Evolutionary conservation across 2,113 vertebrate genomes (phyloP).

Genomic region (Myotis lucifugus): DNA sequence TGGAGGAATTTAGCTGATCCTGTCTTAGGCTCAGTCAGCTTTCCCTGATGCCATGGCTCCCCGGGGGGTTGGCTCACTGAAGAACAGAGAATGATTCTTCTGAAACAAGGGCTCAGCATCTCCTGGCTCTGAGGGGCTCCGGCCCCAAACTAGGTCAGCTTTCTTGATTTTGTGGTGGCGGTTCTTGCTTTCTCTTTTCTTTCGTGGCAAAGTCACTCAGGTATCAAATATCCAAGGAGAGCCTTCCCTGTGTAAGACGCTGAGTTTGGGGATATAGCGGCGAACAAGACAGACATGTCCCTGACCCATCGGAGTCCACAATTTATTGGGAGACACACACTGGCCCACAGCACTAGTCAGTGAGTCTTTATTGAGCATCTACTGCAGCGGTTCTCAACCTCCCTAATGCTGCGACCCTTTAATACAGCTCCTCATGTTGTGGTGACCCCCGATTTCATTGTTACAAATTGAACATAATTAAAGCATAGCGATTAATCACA

Average conservation of each 20-base stretch:
- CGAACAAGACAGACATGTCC: neutral
- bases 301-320: neutral
- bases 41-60: neutral
- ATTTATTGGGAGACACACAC: neutral
- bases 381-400: too few relatives aligned
- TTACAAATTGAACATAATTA: too few relatives aligned
- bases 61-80: neutral
- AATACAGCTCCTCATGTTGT: too few relatives aligned
- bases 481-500: too few relatives aligned
- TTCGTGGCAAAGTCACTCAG: neutral
- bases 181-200: neutral
- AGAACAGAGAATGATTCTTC: neutral
- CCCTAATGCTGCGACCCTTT: too few relatives aligned
- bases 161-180: neutral
- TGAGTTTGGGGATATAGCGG: neutral
- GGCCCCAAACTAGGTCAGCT: neutral
- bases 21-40: neutral
- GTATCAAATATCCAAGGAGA: neutral
- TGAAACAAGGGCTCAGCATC: neutral
- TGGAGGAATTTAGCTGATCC: neutral
- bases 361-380: neutral
- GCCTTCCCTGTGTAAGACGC: neutral
- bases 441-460: too few relatives aligned
- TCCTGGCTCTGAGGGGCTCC: neutral
- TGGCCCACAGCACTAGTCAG: rapidly evolving